Evolutionary conservation across 2,888 invertebrate genomes (phyloP), one percentile per base, ranked within the genome.

Genomic region (Tortrix viridana): DNA sequence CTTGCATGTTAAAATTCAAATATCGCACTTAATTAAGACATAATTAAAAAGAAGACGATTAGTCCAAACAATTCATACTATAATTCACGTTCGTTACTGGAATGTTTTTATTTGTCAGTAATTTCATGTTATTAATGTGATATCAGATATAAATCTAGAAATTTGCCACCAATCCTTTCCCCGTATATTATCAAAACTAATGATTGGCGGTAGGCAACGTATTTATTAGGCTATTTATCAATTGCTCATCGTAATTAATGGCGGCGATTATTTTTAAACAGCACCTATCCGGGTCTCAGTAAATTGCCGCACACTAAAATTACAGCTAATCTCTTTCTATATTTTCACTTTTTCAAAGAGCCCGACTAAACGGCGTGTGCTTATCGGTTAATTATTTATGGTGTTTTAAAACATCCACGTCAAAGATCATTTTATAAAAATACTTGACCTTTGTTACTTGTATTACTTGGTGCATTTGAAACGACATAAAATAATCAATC

Each of bases 171-270:
- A 50, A 44, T 62, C 16, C 23, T 19, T 56, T 22, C 49, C 37
- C n/a, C 6, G n/a, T 3, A 53, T 16, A 46, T 20, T 7, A 48
- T 38, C 22, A 16, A 32, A 32, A 44, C 26, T 44, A 26, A 46
- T 37, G 26, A 44, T 50, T 44, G 52, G n/a, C 12, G 38, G 56
- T 44, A 44, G 44, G 56, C 19, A 56, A 50, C 50, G 38, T 50
- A 62, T 62, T 56, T 56, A 62, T 56, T 63, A 57, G 23, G 47
- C 56, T 53, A 63, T 63, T 63, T 53, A 63, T 63, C 63, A 63
- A 53, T 52, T 41, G 19, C 57, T 53, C 41, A 41, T 48, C 20
- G 52, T 62, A 52, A 63, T 63, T 63, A 63, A 63, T 52, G n/a
- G 41, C 57, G 7, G 38, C 12, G 38, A 50, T 50, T 43, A 57